Evolutionary conservation across 1,140 invertebrate species (phyloP), one percentile per base, ranked within the genome.

Genomic region (Oryctes rhinoceros): DNA sequence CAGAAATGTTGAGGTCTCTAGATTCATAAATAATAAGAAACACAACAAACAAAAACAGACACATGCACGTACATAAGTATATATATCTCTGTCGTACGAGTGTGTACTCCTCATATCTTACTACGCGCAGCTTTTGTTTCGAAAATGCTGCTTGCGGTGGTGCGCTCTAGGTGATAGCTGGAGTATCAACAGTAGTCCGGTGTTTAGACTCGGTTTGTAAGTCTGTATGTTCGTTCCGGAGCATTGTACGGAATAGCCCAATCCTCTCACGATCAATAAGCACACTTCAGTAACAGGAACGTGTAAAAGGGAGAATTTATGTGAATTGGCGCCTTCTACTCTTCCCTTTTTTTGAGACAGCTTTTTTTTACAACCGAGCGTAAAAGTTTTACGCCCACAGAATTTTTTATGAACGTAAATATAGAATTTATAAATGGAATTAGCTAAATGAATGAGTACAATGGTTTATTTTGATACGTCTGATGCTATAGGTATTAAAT

Each of bases 231-330:
- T 7, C 53, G 53, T 44, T 15, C n/a, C 53, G 15, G 15, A 10
- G 9, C 3, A 10, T 44, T 59, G 53, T 59, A 7, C 18, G n/a
- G 18, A n/a, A 59, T 59, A 18, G n/a, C 3, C 53, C 53, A 59
- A 4, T 59, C 15, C 53, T n/a, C 53, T 18, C 53, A n/a, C 53
- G 53, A 59, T 59, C 53, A 59, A 59, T 59, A 59, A 59, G 53
- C 53, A 4, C 53, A 44, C 53, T 6, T 59, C 53, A 15, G 53
- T 59, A 59, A 15, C 6, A 59, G 53, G 18, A 59, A 53, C n/a
- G 49, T 53, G 49, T 53, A 59, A 59, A 2, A 18, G 53, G 53
- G n/a, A n/a, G 39, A 44, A 44, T 44, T 44, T 44, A 44, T 44
- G 39, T 10, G 39, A 30, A 44, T 44, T 44, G 39, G 39, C 39